Conservation (phyloP, 2,113 vertebrate species). For the Microtus pennsylvanicus region DNA sequence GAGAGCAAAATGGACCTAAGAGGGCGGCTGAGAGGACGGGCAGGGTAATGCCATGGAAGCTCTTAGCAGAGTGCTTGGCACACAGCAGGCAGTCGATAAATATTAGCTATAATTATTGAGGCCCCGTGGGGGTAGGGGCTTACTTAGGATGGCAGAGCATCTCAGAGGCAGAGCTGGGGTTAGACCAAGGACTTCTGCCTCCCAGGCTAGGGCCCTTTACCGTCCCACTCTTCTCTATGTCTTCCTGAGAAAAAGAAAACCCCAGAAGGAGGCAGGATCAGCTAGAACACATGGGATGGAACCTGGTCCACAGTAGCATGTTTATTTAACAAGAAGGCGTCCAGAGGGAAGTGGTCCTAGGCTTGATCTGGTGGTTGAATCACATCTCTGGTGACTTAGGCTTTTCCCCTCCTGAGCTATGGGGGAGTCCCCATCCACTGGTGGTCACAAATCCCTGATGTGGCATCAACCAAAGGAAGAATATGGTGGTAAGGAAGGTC, state of each 20-base stretch:
- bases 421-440: not conserved
- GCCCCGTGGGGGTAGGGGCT: conserved; percentile 31
- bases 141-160: conserved; percentile 59
- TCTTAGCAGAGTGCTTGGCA: conserved; percentile 66
- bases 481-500: not conserved
- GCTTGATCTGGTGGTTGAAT: not conserved
- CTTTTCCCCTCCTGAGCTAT: not conserved
- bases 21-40: conserved; percentile 34
- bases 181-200: conserved; percentile 42
- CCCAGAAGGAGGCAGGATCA: not conserved
- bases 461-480: not conserved
- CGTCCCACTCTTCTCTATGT: not conserved
- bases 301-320: not conserved
- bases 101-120: conserved; percentile 75
- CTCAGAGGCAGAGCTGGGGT: conserved; percentile 53
- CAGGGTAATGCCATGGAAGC: conserved; percentile 46
- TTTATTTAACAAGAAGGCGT: conserved; percentile 10
- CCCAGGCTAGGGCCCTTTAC: not conserved
- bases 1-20: conserved; percentile 21
- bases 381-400: not conserved
- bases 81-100: conserved; percentile 64
- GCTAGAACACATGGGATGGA: not conserved
- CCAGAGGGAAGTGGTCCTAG: not conserved
- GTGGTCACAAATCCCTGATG: not conserved
- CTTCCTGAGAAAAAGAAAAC: not conserved